Percentiles rank a stretch among this genome's conserved stretches.
phyloP scores from a whole-genome alignment of 1,140 invertebrate genomes.

The Aphelenchoides fujianensis region DNA sequence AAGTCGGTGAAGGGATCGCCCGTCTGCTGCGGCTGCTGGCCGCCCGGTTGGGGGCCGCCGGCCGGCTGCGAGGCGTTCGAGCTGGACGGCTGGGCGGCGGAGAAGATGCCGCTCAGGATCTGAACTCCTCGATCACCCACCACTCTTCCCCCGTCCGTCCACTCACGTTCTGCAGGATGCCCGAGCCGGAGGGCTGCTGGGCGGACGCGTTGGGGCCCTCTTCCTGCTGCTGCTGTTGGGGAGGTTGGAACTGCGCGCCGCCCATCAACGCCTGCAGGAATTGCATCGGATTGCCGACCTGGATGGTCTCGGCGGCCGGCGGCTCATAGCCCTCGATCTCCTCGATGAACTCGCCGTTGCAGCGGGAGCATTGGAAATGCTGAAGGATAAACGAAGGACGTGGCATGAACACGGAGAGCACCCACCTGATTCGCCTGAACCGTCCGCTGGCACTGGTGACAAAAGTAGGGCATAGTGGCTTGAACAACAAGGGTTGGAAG shows the following conservation, averaged over 20 bases:
- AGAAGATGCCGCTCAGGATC: neutral
- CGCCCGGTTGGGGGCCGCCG: neutral
- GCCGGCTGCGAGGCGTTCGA: neutral
- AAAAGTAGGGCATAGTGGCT: slow-evolving; percentile 13
- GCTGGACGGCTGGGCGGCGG: neutral
- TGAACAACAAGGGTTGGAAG: slow-evolving; percentile 1
- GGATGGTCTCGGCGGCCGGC: neutral
- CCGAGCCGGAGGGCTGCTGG: no score
- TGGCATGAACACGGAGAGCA: neutral
- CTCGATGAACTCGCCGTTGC: slow-evolving; percentile 18
- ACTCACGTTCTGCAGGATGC: neutral
- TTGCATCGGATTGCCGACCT: neutral
- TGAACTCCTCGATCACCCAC: neutral
- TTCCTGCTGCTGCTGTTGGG: no score
- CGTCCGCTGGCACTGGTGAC: slow-evolving; percentile 3
- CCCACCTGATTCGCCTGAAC: slow-evolving; percentile 15
- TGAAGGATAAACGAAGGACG: neutral
- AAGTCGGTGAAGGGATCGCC: slow-evolving; percentile 1
- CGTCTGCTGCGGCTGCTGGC: neutral
- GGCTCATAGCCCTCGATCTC: neutral
- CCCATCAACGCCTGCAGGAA: neutral
- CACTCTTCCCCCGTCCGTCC: neutral
- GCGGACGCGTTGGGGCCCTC: no score
- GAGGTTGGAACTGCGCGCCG: neutral
- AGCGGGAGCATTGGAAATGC: slow-evolving; percentile 18